Conservation (phyloP, 2,888 invertebrate species). For the Autographa gamma region DNA sequence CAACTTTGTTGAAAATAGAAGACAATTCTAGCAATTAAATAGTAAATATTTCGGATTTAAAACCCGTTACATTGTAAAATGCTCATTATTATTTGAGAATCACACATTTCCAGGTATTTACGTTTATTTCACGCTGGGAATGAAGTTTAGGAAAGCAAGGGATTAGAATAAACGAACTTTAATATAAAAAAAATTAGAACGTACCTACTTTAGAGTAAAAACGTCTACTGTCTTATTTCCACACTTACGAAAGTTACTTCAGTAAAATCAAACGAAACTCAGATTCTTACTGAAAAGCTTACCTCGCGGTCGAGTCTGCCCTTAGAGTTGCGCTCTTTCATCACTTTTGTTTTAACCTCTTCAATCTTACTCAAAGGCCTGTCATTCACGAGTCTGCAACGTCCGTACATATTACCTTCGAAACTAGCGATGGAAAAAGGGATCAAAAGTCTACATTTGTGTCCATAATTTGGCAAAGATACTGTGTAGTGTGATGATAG, state of each 20-base stretch:
- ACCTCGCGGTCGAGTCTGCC: constrained; percentile 19
- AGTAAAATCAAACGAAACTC: constrained; percentile 18
- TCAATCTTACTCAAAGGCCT: constrained; percentile 36
- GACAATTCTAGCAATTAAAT: not conserved
- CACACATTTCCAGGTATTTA: no score
- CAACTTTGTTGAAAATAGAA: no score
- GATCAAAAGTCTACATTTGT: constrained; percentile 20
- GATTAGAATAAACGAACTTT: no score
- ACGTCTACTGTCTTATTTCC: not conserved
- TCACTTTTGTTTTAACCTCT: constrained; percentile 39
- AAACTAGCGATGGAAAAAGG: constrained; percentile 13
- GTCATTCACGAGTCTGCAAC: constrained; percentile 29
- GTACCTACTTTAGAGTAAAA: not conserved
- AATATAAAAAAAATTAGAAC: no score
- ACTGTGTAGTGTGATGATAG: constrained; percentile 27
- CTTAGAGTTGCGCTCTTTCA: constrained; percentile 36
- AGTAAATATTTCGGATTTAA: not conserved
- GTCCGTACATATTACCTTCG: constrained; percentile 1
- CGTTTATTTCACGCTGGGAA: no score
- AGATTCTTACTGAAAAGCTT: constrained; percentile 22
- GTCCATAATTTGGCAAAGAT: constrained; percentile 37
- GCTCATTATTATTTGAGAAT: not conserved
- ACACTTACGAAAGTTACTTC: constrained; percentile 3
- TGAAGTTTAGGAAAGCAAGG: no score
- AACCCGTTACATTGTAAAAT: not conserved